phyloP scores from a whole-genome alignment of 2,888 invertebrate species.

The Tiliacea aurago region DNA sequence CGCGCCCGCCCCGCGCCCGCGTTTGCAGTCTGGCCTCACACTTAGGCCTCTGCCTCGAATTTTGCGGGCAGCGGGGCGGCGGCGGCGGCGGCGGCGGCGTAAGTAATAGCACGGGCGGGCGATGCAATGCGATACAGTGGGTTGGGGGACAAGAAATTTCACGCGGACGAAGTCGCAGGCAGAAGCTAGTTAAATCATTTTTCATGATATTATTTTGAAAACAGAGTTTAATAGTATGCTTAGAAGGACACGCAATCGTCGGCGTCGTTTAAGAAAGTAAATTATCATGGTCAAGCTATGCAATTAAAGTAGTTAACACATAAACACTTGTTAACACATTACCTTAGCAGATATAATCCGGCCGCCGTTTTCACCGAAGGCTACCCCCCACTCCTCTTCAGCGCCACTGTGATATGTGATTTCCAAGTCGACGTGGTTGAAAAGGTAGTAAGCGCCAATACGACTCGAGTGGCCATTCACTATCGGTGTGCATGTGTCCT shows the following conservation, averaged over 20 bases:
- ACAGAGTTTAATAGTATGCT: not conserved
- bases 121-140: too few relatives aligned
- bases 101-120: too few relatives aligned
- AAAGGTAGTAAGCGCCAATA: constrained; percentile 96
- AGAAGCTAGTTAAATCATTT: not conserved
- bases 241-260: not conserved
- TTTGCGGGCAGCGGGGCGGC: too few relatives aligned
- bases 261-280: not conserved
- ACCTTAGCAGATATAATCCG: constrained; percentile 96
- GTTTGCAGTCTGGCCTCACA: too few relatives aligned
- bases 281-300: not conserved
- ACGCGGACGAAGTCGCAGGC: too few relatives aligned
- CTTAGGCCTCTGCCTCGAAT: too few relatives aligned
- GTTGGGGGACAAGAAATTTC: too few relatives aligned
- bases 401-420: constrained; percentile 98
- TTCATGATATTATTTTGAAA: not conserved
- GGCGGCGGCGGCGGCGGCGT: too few relatives aligned
- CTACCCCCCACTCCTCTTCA: constrained; percentile 96
- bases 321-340: constrained; percentile 34
- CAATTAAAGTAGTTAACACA: constrained; percentile 1
- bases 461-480: constrained; percentile 91
- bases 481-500: constrained; percentile 90
- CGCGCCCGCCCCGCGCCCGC: too few relatives aligned
- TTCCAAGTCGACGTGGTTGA: constrained; percentile 98
- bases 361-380: constrained; percentile 95